phyloP scores from a whole-genome alignment of 2,113 vertebrate genomes.

The Morone chrysops region DNA sequence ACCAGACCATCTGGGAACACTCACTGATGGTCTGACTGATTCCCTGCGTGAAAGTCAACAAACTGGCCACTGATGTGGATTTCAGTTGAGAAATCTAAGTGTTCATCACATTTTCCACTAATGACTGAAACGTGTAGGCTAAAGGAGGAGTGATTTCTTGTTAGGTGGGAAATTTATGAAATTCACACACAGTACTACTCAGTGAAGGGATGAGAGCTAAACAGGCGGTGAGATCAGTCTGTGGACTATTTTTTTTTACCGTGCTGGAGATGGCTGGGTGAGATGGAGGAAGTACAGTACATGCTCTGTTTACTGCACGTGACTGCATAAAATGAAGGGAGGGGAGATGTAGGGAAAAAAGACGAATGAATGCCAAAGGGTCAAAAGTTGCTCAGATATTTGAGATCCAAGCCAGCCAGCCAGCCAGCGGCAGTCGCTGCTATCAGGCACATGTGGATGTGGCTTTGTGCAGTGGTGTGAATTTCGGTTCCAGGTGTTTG shows the following conservation, averaged over 20 bases:
- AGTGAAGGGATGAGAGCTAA: neutral
- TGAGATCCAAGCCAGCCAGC: conserved; percentile 5
- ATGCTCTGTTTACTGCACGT: conserved; percentile 20
- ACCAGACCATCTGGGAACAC: neutral
- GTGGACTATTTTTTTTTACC: conserved; percentile 15
- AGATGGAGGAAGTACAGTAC: conserved; percentile 27
- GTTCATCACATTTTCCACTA: neutral
- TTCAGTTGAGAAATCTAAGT: neutral
- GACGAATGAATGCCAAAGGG: conserved; percentile 29
- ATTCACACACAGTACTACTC: neutral
- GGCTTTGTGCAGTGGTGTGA: conserved; percentile 2
- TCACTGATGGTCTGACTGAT: neutral
- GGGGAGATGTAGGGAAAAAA: neutral
- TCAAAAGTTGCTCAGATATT: conserved; percentile 33
- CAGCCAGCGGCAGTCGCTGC: neutral
- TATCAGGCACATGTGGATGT: conserved; percentile 4
- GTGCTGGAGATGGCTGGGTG: neutral
- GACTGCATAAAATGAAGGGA: conserved; percentile 9
- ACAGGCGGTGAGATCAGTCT: neutral
- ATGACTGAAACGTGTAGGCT: conserved; percentile 13
- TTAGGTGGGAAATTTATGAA: neutral
- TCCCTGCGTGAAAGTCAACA: neutral
- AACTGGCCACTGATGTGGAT: neutral
- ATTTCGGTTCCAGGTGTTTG: neutral
- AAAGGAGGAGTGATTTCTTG: neutral